Percentiles rank a stretch among this genome's conserved stretches.
These are phyloP conservation scores for Oncorhynchus nerka DNA, from an alignment of 2,113 vertebrate species.

Conservation along the genomic window DNA sequence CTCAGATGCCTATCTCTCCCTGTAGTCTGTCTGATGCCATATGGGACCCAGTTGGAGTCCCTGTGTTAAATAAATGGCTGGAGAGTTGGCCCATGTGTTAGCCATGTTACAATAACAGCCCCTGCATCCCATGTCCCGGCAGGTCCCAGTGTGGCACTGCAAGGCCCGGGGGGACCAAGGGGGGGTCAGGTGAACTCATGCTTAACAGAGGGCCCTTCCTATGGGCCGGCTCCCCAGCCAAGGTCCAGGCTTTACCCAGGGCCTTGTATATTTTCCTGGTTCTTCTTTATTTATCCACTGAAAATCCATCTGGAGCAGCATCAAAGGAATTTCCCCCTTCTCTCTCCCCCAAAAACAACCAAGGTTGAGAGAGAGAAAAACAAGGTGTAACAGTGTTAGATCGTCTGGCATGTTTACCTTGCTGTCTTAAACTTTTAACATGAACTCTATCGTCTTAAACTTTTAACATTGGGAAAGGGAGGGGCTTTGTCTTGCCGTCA, in stretches of 20 bases:
- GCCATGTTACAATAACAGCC: slow-evolving; percentile 88
- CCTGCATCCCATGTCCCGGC: slow-evolving; percentile 23
- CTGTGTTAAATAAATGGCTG: slow-evolving; percentile 84
- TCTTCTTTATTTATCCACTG: slow-evolving; percentile 85
- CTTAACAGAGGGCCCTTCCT: slow-evolving; percentile 60
- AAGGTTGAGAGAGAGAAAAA: slow-evolving; percentile 48
- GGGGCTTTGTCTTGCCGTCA: slow-evolving; percentile 11
- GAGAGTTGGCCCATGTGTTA: slow-evolving; percentile 87
- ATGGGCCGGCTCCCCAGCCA: slow-evolving; percentile 60
- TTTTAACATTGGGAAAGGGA: slow-evolving; percentile 28
- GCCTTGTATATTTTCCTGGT: slow-evolving; percentile 85
- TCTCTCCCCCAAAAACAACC: slow-evolving; percentile 42
- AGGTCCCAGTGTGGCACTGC: slow-evolving; percentile 35
- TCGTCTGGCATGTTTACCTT: slow-evolving; percentile 43
- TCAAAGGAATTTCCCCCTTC: slow-evolving; percentile 55
- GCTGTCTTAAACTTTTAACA: slow-evolving; percentile 36
- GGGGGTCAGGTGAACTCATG: slow-evolving; percentile 58
- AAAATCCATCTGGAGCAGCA: slow-evolving; percentile 68
- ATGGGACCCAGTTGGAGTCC: slow-evolving; percentile 68
- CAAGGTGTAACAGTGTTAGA: slow-evolving; percentile 56
- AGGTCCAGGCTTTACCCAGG: slow-evolving; percentile 66
- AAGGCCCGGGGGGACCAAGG: slow-evolving; percentile 53
- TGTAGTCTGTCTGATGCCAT: slow-evolving; percentile 61
- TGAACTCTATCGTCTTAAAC: slow-evolving; percentile 11
- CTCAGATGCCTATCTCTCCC: slow-evolving; percentile 47